Conservation (phyloP, 2,113 vertebrate species). For the Misgurnus anguillicaudatus region DNA sequence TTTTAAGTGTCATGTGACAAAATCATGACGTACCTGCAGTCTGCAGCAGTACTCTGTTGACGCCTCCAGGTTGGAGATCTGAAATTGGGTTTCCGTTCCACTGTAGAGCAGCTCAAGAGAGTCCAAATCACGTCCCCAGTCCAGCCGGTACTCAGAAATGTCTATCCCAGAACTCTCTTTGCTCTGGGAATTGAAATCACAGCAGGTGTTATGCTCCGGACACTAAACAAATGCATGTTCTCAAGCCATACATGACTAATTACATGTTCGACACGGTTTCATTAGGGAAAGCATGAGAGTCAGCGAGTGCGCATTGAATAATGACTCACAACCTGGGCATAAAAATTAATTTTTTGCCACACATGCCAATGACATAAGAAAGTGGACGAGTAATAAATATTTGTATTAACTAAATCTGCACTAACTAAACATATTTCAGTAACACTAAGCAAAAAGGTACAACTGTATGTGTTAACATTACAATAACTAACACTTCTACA, state of each 20-base stretch:
- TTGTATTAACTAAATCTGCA: too few relatives aligned
- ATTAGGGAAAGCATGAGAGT: not conserved
- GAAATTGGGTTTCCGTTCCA: constrained; percentile 83
- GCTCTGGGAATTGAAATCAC: constrained; percentile 74
- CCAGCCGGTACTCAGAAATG: constrained; percentile 92
- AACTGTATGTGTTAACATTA: too few relatives aligned
- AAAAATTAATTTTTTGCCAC: too few relatives aligned
- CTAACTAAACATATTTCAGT: too few relatives aligned
- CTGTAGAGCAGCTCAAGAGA: constrained; percentile 85
- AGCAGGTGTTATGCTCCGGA: constrained; percentile 35
- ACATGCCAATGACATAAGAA: too few relatives aligned
- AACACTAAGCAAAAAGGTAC: too few relatives aligned
- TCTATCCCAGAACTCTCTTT: constrained; percentile 91
- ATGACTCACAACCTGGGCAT: too few relatives aligned
- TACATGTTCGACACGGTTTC: constrained; percentile 29
- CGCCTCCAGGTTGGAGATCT: constrained; percentile 83
- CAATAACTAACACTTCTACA: too few relatives aligned
- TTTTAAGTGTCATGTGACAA: not conserved
- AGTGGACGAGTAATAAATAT: too few relatives aligned
- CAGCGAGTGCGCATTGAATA: not conserved
- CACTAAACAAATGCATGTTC: not conserved
- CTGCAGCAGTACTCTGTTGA: constrained; percentile 90
- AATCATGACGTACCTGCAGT: constrained; percentile 73
- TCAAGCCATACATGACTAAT: constrained; percentile 19
- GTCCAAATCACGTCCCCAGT: constrained; percentile 89